Percentiles rank a stretch among this genome's conserved stretches.
phyloP scores from a whole-genome alignment of 2,797 vertebrate species.

The Nannoperca obscura region DNA sequence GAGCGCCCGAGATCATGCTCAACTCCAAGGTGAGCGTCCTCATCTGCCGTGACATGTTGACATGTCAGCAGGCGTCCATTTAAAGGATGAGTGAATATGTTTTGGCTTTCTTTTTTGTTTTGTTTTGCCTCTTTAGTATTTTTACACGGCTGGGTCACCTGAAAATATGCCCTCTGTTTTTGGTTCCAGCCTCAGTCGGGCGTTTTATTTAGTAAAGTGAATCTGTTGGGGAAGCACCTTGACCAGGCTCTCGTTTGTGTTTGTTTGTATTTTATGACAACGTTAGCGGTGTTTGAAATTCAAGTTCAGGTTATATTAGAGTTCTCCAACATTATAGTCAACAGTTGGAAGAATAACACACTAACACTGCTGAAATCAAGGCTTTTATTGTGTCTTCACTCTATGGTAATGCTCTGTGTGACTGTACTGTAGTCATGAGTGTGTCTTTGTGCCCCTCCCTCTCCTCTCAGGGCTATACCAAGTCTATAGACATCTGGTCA shows the following conservation, averaged over 20 bases:
- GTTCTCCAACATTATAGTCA: background rate
- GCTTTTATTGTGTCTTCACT: background rate
- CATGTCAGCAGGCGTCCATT: background rate
- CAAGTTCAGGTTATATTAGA: background rate
- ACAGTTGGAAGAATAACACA: background rate
- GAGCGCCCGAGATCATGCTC: constrained; percentile 95
- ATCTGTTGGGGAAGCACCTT: background rate
- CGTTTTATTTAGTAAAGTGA: background rate
- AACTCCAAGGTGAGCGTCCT: constrained; percentile 89
- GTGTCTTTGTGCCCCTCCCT: background rate
- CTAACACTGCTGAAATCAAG: background rate
- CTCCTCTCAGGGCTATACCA: constrained; percentile 89
- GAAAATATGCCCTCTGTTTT: background rate
- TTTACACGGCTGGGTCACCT: too few relatives aligned
- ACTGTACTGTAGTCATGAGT: background rate
- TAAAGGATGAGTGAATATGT: background rate
- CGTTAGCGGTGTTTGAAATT: background rate
- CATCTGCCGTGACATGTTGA: background rate
- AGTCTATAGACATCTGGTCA: constrained; percentile 96
- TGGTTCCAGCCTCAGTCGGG: background rate
- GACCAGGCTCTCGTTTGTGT: background rate
- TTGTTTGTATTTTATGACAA: background rate
- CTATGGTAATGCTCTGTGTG: background rate
- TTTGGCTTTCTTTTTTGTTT: background rate
- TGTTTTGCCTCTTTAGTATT: background rate